Evolutionary conservation across 2,797 vertebrate species (phyloP), one percentile per base, ranked within the genome.

Genomic region (Pangasius larnaudii): DNA sequence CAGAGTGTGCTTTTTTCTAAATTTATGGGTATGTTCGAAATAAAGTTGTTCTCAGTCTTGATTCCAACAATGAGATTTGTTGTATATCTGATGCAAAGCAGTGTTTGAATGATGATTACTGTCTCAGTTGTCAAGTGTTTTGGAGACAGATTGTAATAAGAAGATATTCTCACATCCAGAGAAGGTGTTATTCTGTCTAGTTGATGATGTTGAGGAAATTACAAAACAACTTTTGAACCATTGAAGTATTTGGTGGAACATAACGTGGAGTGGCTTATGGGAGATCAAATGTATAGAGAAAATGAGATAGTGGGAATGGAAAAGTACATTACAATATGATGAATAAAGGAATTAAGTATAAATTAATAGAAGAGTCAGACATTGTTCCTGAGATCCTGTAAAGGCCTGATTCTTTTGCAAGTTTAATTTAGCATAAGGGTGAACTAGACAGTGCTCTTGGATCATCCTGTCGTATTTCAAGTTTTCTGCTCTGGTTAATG

Each of bases 401-500:
- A 79, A 79, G 51, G 7, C 2, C n/a, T 59, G 30, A 81, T 61
- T 81, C 11, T 39, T 61, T 39, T 61, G 56, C 36, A 61, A 42
- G 79, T 6, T 42, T 61, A 61, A 61, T 81, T 81, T 81, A 61
- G 58, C 36, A 42, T 27, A 53, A 19, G n/a, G 18, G 51, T 56
- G 8, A 46, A 61, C 9, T 82, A 82, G 79, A 46, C 2, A 5
- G 33, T 81, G 22, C 36, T 81, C 16, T 46, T 63, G 79, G 24
- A 4, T 46, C 24, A 42, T 80, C 59, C 22, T 81, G 79, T 81
- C 24, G 2, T 81, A 81, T 42, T 63, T 63, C 22, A 63, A 27
- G 58, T 63, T 63, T 61, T 24, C 79, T n/a, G 58, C 58, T 61
- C 79, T 46, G 59, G 79, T 63, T 46, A 82, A 82, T 82, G 46